A percentile compares a stretch with the other conserved stretches of the same genome.
phyloP scores from a whole-genome alignment of 2,113 vertebrate genomes.

The Anarrhichthys ocellatus region DNA sequence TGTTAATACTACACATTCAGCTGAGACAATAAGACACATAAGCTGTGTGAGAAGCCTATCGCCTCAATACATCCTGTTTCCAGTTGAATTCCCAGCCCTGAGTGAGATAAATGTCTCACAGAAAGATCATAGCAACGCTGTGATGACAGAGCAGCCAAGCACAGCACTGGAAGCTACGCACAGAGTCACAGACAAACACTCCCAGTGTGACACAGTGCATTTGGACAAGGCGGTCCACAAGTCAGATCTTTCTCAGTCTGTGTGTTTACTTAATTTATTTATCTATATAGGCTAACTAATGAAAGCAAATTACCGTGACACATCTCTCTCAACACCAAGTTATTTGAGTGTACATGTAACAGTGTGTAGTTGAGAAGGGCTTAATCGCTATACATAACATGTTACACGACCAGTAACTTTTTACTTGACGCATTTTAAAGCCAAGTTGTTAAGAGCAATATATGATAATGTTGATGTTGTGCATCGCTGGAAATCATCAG shows the following conservation, averaged over 20 bases:
- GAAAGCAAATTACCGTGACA: not conserved
- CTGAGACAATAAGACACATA: not conserved
- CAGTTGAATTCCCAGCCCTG: constrained; percentile 31
- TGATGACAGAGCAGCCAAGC: constrained; percentile 46
- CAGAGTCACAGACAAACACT: constrained; percentile 47
- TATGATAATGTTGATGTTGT: not conserved
- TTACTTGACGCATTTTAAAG: not conserved
- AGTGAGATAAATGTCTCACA: constrained; percentile 45
- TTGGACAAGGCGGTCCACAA: constrained; percentile 33
- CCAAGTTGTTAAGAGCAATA: not conserved
- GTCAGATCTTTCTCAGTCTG: constrained; percentile 18
- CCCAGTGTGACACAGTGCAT: constrained; percentile 15
- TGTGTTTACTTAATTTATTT: constrained; percentile 48
- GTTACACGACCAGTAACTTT: not conserved
- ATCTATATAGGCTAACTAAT: not conserved
- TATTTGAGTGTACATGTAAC: not conserved
- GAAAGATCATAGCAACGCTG: constrained; percentile 16
- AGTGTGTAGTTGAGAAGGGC: not conserved
- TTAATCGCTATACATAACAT: not conserved
- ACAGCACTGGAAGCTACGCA: not conserved
- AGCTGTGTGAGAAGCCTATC: constrained; percentile 24
- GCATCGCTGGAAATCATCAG: not conserved
- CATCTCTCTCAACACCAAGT: not conserved
- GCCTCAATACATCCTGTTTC: constrained; percentile 66
- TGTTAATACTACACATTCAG: constrained; percentile 3